phyloP scores from a whole-genome alignment of 1,140 invertebrate species.

The Diabrotica undecimpunctata region DNA sequence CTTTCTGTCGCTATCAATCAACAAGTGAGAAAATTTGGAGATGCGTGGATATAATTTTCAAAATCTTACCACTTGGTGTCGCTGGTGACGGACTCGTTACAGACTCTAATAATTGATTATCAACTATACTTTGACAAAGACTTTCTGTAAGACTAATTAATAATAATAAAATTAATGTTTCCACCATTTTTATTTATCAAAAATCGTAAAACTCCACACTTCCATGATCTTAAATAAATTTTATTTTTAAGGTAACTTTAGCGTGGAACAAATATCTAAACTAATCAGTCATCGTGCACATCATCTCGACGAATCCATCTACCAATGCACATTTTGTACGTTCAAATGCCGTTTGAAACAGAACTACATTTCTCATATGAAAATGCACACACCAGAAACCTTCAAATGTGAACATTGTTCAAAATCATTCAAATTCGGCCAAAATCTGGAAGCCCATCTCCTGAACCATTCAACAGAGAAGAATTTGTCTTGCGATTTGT shows the following conservation, averaged over 20 bases:
- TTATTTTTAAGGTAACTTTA: conserved; percentile 39
- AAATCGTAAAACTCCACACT: neutral
- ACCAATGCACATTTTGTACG: conserved; percentile 51
- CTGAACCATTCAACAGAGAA: conserved; percentile 54
- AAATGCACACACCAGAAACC: conserved; percentile 43
- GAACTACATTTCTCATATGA: conserved; percentile 49
- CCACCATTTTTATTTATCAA: too few species aligned
- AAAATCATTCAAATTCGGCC: conserved; percentile 45
- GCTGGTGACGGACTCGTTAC: too few species aligned
- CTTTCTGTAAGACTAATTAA: too few species aligned
- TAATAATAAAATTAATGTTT: too few species aligned
- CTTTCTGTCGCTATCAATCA: too few species aligned
- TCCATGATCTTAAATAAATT: neutral
- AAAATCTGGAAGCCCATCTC: conserved; percentile 58
- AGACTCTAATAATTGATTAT: too few species aligned
- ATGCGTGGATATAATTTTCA: too few species aligned
- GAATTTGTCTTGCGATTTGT: conserved; percentile 58
- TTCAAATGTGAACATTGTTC: conserved; percentile 46
- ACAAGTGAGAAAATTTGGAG: too few species aligned
- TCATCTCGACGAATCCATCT: conserved; percentile 45
- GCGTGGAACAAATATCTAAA: conserved; percentile 42
- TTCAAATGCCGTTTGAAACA: conserved; percentile 54
- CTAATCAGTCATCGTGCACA: conserved; percentile 43
- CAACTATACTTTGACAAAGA: too few species aligned
- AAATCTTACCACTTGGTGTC: too few species aligned